These are phyloP conservation scores for Drosophila kokeensis DNA, from an alignment of 2,888 invertebrate genomes.

Conservation along the genomic window DNA sequence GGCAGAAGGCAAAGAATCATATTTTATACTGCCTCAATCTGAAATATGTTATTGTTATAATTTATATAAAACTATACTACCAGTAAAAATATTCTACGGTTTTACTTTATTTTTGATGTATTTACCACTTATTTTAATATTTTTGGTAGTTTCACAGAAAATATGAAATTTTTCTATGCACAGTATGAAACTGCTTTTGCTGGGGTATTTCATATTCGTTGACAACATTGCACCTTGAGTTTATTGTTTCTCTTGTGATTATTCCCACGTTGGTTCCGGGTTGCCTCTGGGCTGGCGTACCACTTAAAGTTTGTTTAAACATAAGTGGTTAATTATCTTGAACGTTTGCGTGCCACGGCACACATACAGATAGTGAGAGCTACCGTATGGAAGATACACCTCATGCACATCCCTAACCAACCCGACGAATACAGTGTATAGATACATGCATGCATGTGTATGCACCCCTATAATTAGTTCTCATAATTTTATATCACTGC, in stretches of 20 bases:
- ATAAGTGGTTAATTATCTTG: conserved; percentile 81
- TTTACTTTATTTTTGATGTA: not conserved
- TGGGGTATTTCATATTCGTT: conserved; percentile 37
- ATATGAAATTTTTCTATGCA: not conserved
- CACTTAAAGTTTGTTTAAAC: conserved; percentile 81
- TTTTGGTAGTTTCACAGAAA: not conserved
- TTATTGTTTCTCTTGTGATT: conserved; percentile 55
- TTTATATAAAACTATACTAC: not conserved
- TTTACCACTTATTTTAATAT: not conserved
- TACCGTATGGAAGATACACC: conserved; percentile 50
- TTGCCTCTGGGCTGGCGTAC: conserved; percentile 49
- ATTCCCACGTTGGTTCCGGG: conserved; percentile 69
- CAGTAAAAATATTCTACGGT: not conserved
- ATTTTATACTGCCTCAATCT: not conserved
- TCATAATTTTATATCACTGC: conserved; percentile 75
- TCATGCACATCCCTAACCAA: conserved; percentile 31
- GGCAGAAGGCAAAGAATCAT: too few species aligned
- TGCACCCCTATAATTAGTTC: conserved; percentile 76
- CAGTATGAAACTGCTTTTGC: not conserved
- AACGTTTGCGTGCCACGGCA: conserved; percentile 68
- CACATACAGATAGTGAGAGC: conserved; percentile 37
- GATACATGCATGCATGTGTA: not conserved
- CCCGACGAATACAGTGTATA: conserved; percentile 4
- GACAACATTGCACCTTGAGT: conserved; percentile 5
- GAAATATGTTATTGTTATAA: not conserved